These are phyloP conservation scores for Musca vetustissima DNA, from an alignment of 1,140 invertebrate genomes.

Conservation along the genomic window DNA sequence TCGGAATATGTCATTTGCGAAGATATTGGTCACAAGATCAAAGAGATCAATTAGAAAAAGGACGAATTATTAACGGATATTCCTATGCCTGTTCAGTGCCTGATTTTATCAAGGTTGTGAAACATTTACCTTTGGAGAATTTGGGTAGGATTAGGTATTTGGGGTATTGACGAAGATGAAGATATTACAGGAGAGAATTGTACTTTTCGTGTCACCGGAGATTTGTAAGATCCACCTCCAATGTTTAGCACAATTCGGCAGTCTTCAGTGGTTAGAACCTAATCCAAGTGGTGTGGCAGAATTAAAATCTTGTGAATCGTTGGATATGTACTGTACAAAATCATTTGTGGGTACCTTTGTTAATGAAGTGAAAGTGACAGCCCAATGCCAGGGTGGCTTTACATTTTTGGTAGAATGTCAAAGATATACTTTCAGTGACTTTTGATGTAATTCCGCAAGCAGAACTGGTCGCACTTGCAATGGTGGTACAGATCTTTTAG, in stretches of 20 bases:
- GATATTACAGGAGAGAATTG: constrained; percentile 33
- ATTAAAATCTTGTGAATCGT: constrained; percentile 37
- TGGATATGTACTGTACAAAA: constrained; percentile 46
- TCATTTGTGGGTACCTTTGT: constrained; percentile 38
- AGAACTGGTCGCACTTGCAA: constrained; percentile 48
- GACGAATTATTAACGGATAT: constrained; percentile 61
- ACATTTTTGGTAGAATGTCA: constrained; percentile 43
- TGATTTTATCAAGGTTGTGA: constrained; percentile 60
- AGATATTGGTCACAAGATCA: constrained; percentile 57
- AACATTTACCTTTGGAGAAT: constrained; percentile 40
- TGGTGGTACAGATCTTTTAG: constrained; percentile 45
- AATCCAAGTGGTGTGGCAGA: constrained; percentile 45
- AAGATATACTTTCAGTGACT: constrained; percentile 42
- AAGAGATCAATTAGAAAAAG: constrained; percentile 59
- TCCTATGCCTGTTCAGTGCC: constrained; percentile 66
- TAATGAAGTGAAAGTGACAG: constrained; percentile 38
- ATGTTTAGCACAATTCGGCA: constrained; percentile 36
- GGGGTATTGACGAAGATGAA: constrained; percentile 35
- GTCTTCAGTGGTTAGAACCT: constrained; percentile 39
- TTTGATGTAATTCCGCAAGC: constrained; percentile 50
- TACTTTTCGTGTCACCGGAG: constrained; percentile 42
- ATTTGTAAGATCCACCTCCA: constrained; percentile 44
- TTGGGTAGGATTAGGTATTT: constrained; percentile 40
- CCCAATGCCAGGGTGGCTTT: constrained; percentile 42
- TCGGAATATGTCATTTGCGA: constrained; percentile 58